Conservation (phyloP, 2,113 vertebrate genomes). For the Tachycineta bicolor region DNA sequence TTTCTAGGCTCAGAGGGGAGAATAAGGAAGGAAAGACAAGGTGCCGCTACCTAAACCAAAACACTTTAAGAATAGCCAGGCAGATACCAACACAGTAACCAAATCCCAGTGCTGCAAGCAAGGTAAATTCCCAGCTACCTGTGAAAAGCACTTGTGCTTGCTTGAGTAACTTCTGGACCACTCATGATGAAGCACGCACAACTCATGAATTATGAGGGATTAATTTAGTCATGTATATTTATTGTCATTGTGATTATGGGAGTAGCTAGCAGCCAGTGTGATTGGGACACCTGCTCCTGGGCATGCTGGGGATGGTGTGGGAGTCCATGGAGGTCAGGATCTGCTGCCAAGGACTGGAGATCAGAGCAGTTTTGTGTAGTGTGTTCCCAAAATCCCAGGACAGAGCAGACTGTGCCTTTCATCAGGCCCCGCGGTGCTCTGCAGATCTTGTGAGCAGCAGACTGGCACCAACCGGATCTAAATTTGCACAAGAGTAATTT, state of each 20-base stretch:
- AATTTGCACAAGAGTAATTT: constrained; percentile 24
- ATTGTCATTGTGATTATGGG: background rate
- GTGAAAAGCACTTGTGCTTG: background rate
- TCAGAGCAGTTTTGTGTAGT: background rate
- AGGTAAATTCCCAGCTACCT: background rate
- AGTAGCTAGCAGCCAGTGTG: background rate
- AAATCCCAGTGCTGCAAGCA: background rate
- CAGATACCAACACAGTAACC: background rate
- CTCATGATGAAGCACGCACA: background rate
- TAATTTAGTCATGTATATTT: background rate
- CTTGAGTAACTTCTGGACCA: background rate
- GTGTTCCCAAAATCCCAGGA: background rate
- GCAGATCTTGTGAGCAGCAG: background rate
- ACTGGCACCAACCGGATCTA: background rate
- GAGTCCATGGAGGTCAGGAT: background rate
- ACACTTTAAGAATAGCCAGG: background rate
- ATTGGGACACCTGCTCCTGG: background rate
- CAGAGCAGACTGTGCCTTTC: background rate
- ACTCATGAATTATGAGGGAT: background rate
- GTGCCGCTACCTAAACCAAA: background rate
- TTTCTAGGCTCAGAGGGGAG: background rate
- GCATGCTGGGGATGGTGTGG: background rate
- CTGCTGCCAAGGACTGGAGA: background rate
- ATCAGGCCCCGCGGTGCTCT: background rate
- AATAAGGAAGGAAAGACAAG: background rate